Evolutionary conservation across 2,113 vertebrate genomes (phyloP).

Genomic region (Ictalurus punctatus): DNA sequence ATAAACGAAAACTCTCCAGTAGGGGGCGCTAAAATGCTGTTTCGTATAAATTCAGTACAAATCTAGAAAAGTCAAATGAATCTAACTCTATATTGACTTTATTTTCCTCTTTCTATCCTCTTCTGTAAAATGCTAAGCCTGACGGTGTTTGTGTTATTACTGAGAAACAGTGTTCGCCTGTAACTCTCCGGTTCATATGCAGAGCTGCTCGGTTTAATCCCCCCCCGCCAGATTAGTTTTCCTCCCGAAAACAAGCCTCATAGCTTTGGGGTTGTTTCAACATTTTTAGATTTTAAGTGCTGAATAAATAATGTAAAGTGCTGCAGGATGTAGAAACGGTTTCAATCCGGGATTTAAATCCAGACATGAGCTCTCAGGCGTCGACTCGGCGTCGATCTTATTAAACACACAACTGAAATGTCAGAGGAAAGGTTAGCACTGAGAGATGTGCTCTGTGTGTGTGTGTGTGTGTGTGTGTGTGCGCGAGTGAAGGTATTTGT

Average conservation of each 20-base stretch:
- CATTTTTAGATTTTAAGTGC: neutral
- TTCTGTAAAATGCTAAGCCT: neutral
- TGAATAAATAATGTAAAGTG: constrained; percentile 13
- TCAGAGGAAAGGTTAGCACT: constrained; percentile 28
- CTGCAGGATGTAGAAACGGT: neutral
- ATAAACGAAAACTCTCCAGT: neutral
- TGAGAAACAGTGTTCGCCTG: too few relatives aligned
- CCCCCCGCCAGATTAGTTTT: constrained; percentile 8
- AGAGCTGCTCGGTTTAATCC: neutral
- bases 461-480: constrained; percentile 7
- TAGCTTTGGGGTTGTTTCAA: neutral
- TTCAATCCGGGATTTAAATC: neutral
- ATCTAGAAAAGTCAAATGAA: neutral
- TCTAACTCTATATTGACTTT: too few relatives aligned
- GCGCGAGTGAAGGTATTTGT: neutral
- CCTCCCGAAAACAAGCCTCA: neutral
- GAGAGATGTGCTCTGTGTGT: neutral
- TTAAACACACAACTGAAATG: constrained; percentile 23
- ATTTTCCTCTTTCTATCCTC: neutral
- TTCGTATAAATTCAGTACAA: neutral
- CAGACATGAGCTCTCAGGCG: neutral
- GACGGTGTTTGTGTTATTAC: neutral
- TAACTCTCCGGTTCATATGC: neutral
- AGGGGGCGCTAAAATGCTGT: neutral
- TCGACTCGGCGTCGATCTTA: neutral